Base-by-base conservation (phyloP, 2,113 vertebrate genomes). In the Oreochromis niloticus region DNA sequence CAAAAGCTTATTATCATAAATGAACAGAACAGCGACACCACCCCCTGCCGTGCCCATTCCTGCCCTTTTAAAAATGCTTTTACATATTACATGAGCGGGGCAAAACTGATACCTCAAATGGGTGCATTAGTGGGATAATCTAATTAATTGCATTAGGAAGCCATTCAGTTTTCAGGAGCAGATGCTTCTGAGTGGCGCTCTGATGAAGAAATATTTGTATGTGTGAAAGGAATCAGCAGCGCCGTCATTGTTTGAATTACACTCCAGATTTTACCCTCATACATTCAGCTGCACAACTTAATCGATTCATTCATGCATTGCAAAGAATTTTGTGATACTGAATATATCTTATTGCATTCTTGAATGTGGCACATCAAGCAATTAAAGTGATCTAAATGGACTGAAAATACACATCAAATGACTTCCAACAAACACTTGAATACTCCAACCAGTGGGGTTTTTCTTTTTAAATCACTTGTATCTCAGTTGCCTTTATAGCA, bases 111-210 rank as follows among this genome's bases (percentile, higher is more conserved):
- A 48, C n/a, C 50, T 61, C 22, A 87, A 89, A 90, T 85, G 78
- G 87, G 87, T 88, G 81, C 86, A 90, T 93, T 85, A 89, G 82
- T 87, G 39, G 36, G 81, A 87, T 73, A 83, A 85, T 88, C 61
- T 46, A 84, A 87, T 90, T 91, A 87, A 89, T 80, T 57, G 79
- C 63, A 82, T 52, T 80, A 82, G 80, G 84, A 71, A 84, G 61
- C 79, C 73, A 41, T 90, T 85, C 82, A 41, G 39, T 61, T 75
- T 63, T 59, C 46, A 43, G 55, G 73, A 87, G 84, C 39, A 66
- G 78, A 89, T 34, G 39, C 82, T 82, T 17, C 81, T 82, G 63
- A 91, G 82, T 88, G 84, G 54, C 52, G 78, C 81, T 87, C 71
- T 68, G 59, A 79, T 63, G 57, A 88, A 75, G 82, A 88, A 83